Base-by-base conservation (phyloP, 2,888 invertebrate genomes). In the Ecdyonurus torrentis region DNA sequence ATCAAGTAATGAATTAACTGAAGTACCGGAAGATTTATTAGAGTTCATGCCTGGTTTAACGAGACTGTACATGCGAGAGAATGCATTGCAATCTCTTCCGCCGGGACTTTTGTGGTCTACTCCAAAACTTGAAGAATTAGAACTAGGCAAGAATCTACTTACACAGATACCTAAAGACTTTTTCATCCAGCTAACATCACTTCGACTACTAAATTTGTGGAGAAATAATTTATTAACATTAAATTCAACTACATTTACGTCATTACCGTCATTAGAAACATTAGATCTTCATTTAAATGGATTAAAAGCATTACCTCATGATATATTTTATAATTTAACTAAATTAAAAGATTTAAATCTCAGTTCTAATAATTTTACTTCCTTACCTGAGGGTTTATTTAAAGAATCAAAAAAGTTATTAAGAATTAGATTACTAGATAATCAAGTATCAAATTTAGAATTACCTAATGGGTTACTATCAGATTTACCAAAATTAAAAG, bases 81-180 rank as follows among this genome's bases (percentile, higher is more conserved):
- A 84, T 69, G 78, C 79, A 62, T 76, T 83, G 3, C 78, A 20
- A n/a, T 5, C 78, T n/a, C 70, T 88, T 63, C 85, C 86, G 2
- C 75, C 75, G 63, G 76, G 79, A 67, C 72, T 84, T 23, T 82
- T 85, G 66, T 77, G 78, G 65, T 76, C 79, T 10, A 72, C 83
- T 59, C 72, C 72, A 22, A 76, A 80, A 68, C 74, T 87, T 52
- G 78, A 80, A 67, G 78, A 78, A 63, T 76, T 88, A 61, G 86
- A 86, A 73, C 74, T 87, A 68, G 83, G 83, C 60, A 78, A 80
- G 69, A 89, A 89, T 71, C 78, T 83, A 64, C 75, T 90, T 69
- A 77, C 78, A 59, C 74, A 78, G 68, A 75, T 89, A 69, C 80
- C 82, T 50, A 76, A 78, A 1, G 81, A 79, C 64, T 74, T 83